Conservation (phyloP, 2,888 invertebrate genomes). For the Cancer borealis region DNA sequence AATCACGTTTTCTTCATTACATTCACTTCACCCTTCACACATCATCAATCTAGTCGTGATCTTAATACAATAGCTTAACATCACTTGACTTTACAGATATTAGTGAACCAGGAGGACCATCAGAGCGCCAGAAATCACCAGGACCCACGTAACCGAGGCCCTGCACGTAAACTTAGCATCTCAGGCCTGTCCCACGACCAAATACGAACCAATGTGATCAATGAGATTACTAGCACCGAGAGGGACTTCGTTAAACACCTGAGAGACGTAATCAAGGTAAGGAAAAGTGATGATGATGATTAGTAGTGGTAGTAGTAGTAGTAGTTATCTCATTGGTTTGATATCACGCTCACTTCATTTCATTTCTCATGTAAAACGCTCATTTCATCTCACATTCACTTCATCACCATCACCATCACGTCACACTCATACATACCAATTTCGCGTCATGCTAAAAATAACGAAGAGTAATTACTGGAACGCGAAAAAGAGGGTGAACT, state of each 20-base stretch:
- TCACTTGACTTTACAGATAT: slow-evolving; percentile 81
- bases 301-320: not conserved
- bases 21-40: not conserved
- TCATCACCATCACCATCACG: not conserved
- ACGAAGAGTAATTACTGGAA: too few species aligned
- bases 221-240: slow-evolving; percentile 91
- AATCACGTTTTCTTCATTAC: not conserved
- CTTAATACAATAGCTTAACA: not conserved
- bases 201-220: slow-evolving; percentile 85
- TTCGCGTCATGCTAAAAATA: too few species aligned
- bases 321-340: not conserved
- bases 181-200: slow-evolving; percentile 84
- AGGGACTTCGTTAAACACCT: slow-evolving; percentile 91
- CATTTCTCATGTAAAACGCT: not conserved
- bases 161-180: slow-evolving; percentile 82
- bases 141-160: slow-evolving; percentile 79
- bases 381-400: not conserved
- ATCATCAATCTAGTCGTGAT: not conserved
- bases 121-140: slow-evolving; percentile 57
- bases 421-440: not conserved
- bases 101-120: slow-evolving; percentile 84
- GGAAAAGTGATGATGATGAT: not conserved
- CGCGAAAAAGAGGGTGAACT: too few species aligned
- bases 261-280: slow-evolving; percentile 83
- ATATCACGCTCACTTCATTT: not conserved